phyloP scores from a whole-genome alignment of 2,113 vertebrate genomes.

The Panthera leo region DNA sequence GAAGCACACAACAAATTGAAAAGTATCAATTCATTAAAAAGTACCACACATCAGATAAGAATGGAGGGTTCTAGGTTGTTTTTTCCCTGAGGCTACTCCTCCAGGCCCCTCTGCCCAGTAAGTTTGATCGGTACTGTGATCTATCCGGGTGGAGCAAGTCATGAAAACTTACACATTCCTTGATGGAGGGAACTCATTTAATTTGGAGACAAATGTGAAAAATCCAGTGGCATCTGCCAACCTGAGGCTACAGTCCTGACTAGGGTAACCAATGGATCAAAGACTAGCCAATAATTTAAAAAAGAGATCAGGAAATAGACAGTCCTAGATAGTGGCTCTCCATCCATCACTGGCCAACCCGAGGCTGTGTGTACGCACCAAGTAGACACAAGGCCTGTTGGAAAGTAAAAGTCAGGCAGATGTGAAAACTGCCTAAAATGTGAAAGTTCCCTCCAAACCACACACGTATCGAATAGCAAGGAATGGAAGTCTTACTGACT shows the following conservation, averaged over 20 bases:
- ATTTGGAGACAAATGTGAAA: not conserved
- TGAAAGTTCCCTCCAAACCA: not conserved
- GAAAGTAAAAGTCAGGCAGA: not conserved
- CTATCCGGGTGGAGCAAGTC: not conserved
- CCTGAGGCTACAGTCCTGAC: not conserved
- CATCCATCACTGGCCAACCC: not conserved
- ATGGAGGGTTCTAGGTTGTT: not conserved
- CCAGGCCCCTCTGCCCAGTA: not conserved
- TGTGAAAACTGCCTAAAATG: not conserved
- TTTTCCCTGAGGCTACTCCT: not conserved
- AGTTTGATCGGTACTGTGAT: not conserved
- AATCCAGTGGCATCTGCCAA: not conserved
- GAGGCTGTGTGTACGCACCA: not conserved
- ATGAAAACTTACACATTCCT: not conserved
- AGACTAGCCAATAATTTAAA: not conserved
- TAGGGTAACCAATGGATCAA: not conserved
- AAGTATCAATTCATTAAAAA: not conserved
- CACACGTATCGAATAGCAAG: not conserved
- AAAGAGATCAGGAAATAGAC: not conserved
- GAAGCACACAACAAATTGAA: not conserved
- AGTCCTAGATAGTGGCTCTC: not conserved
- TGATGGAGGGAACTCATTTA: not conserved
- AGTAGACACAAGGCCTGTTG: not conserved
- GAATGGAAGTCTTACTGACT: not conserved
- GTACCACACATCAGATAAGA: not conserved